Conservation (phyloP, 2,797 vertebrate genomes). For the Spea hammondii region DNA sequence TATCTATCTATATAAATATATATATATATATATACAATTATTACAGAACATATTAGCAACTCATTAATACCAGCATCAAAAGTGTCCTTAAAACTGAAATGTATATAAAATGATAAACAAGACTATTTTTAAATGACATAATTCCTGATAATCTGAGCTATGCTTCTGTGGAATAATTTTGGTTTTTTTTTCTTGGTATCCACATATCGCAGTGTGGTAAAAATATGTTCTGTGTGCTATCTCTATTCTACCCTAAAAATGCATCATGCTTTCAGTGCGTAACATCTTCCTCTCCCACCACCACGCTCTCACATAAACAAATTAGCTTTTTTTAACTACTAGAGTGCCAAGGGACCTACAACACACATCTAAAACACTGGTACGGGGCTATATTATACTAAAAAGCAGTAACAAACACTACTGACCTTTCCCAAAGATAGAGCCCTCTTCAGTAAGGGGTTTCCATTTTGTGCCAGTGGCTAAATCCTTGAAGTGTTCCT, state of each 20-base stretch:
- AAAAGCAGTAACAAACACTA: constrained; percentile 51
- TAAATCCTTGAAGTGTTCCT: constrained; percentile 52
- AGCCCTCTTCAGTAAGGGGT: constrained; percentile 53
- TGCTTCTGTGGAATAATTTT: too few relatives aligned
- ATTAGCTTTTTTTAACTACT: background rate
- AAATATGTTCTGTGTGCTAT: background rate
- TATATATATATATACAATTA: too few relatives aligned
- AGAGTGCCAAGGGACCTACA: constrained; percentile 6
- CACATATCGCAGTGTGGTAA: background rate
- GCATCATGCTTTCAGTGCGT: background rate
- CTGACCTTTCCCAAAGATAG: constrained; percentile 54
- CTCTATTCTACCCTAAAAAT: background rate
- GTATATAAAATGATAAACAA: too few relatives aligned
- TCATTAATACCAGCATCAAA: too few relatives aligned
- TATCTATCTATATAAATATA: too few relatives aligned
- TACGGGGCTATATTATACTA: constrained; percentile 33
- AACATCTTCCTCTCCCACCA: background rate
- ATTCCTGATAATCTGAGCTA: too few relatives aligned
- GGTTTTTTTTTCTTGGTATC: too few relatives aligned
- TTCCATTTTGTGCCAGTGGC: constrained; percentile 53
- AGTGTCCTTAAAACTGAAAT: too few relatives aligned
- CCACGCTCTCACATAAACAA: background rate
- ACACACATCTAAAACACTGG: constrained; percentile 2
- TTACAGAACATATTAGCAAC: too few relatives aligned
- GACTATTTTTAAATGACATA: too few relatives aligned